These are phyloP conservation scores for Endomychus coccineus DNA, from an alignment of 2,888 invertebrate genomes.

Conservation along the genomic window DNA sequence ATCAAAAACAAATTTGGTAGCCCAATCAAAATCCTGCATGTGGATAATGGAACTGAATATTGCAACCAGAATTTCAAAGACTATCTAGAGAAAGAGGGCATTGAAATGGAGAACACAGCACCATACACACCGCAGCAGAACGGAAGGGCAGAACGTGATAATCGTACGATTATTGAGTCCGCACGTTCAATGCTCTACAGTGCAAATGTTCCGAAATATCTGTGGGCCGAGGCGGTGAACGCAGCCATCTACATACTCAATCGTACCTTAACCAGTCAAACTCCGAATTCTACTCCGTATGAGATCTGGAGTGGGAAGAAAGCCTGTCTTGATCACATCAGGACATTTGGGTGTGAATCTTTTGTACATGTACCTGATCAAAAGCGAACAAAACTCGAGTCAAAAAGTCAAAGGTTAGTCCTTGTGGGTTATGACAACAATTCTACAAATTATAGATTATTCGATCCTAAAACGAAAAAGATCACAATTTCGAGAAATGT, in stretches of 20 bases:
- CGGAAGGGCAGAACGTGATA: too few species aligned
- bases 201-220: too few species aligned
- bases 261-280: constrained; percentile 13
- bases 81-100: constrained; percentile 5
- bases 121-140: too few species aligned
- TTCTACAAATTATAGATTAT: constrained; percentile 24
- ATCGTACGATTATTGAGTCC: too few species aligned
- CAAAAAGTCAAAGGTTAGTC: constrained; percentile 15
- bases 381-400: constrained; percentile 15
- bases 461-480: constrained; percentile 18
- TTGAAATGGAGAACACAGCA: constrained; percentile 5
- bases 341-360: constrained; percentile 21
- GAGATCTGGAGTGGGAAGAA: constrained; percentile 20
- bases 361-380: constrained; percentile 11
- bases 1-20: constrained; percentile 16
- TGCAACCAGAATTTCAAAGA: constrained; percentile 10
- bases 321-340: constrained; percentile 19
- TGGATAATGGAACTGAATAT: constrained; percentile 18
- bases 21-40: constrained; percentile 14
- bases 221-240: too few species aligned
- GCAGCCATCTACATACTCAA: too few species aligned
- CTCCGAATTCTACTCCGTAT: constrained; percentile 19
- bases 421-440: constrained; percentile 19
- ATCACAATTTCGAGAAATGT: constrained; percentile 26
- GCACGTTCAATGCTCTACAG: too few species aligned